Evolutionary conservation across 2,113 vertebrate species (phyloP), one percentile per base, ranked within the genome.

Genomic region (Carassius gibelio): DNA sequence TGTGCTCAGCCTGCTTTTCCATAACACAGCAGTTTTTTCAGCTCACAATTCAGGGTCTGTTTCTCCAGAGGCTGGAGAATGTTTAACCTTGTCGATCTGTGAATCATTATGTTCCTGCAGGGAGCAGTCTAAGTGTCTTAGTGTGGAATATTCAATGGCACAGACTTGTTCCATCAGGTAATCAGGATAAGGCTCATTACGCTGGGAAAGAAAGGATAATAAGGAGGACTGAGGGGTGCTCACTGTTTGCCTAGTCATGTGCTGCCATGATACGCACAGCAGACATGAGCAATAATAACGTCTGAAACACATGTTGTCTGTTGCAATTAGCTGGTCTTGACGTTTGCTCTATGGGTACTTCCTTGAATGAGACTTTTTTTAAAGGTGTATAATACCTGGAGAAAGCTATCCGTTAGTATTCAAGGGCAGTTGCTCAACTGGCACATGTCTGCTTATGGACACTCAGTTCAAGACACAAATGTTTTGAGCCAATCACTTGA

Each of bases 161-260:
- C 71, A 17, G 55, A 84, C 61, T 36, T 80, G 82, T 86, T 87
- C 84, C 84, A 85, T 88, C 85, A 76, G 55, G 55, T 66, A 83
- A 90, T 86, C 85, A 88, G 72, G 57, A 13, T 72, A 85, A 75
- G 84, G 88, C 74, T 87, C 84, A 90, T 89, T 90, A 77, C 88
- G 85, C 84, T 7, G 30, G 38, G 62, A 82, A 38, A 64, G 5
- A 79, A 50, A 66, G 42, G 34, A 57, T 81, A 84, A 84, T 87
- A 74, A 75, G 77, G 55, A 36, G 19, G 38, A 75, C 34, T 17
- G 21, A 71, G 57, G 68, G 30, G 45, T 50, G 50, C 15, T 72
- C 34, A 26, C 55, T 83, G 69, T 83, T 83, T 83, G 52, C 52
- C 36, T 23, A 82, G 81, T 17, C 19, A 55, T 57, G 66, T 55